Percentiles rank a stretch among this genome's conserved stretches.
Conservation (phyloP, 1,140 invertebrate genomes). For the Drosophila subobscura region DNA sequence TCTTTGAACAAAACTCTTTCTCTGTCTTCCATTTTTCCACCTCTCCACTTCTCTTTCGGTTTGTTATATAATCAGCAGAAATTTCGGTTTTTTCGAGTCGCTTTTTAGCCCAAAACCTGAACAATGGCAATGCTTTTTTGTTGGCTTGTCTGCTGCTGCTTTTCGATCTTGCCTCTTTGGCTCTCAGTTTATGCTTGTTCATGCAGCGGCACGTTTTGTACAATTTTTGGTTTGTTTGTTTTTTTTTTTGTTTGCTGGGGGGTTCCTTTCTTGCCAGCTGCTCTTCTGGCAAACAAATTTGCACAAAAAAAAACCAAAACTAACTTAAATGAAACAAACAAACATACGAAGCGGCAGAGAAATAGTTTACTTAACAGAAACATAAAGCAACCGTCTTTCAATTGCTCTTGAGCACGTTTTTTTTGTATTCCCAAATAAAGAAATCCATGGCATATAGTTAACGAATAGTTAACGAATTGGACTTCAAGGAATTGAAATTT, state of each 20-base stretch:
- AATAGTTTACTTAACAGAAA: conserved; percentile 23
- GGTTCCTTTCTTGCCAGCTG: conserved; percentile 37
- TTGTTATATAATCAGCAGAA: conserved; percentile 63
- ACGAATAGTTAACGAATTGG: no score
- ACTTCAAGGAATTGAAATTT: no score
- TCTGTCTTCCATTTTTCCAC: conserved; percentile 12
- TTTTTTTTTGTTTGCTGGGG: conserved; percentile 24
- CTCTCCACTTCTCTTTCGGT: conserved; percentile 1
- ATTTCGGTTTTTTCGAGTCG: conserved; percentile 46
- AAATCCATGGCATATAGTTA: no score
- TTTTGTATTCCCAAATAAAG: conserved; percentile 1
- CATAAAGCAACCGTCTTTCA: conserved; percentile 13
- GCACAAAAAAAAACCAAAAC: conserved; percentile 32
- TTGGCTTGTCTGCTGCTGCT: conserved; percentile 45
- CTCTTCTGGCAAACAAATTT: conserved; percentile 59
- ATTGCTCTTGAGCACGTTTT: conserved; percentile 47
- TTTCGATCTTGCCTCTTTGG: conserved; percentile 38
- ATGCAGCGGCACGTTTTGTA: conserved; percentile 68
- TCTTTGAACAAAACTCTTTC: conserved; percentile 49
- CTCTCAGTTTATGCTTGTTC: conserved; percentile 37
- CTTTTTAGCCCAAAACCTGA: conserved; percentile 53
- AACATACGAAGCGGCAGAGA: conserved; percentile 9
- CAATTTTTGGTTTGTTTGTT: conserved; percentile 49
- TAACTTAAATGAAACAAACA: conserved; percentile 49
- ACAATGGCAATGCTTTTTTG: conserved; percentile 41